These are phyloP conservation scores for Macaca fascicularis DNA, from an alignment of 2,113 vertebrate species.

Conservation along the genomic window T2T-MFA8v1.1 NC_088381.1:101973001-101973500, in stretches of 20 bases:
- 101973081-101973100: neutral
- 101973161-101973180: neutral
- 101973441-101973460: neutral
- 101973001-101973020: neutral
- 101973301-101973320: neutral
- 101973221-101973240: neutral
- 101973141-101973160: neutral
- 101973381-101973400: neutral
- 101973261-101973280: neutral
- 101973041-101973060: too few relatives aligned
- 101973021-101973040: neutral
- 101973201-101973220: neutral
- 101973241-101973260: neutral
- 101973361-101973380: neutral
- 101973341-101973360: neutral
- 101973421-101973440: neutral
- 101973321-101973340: neutral
- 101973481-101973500: neutral
- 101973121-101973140: rapidly evolving
- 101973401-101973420: neutral
- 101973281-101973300: neutral
- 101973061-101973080: neutral
- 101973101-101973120: neutral
- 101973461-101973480: neutral
- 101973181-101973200: neutral